Conservation (phyloP, 1,140 invertebrate genomes). For the Drosophila saltans region DNA sequence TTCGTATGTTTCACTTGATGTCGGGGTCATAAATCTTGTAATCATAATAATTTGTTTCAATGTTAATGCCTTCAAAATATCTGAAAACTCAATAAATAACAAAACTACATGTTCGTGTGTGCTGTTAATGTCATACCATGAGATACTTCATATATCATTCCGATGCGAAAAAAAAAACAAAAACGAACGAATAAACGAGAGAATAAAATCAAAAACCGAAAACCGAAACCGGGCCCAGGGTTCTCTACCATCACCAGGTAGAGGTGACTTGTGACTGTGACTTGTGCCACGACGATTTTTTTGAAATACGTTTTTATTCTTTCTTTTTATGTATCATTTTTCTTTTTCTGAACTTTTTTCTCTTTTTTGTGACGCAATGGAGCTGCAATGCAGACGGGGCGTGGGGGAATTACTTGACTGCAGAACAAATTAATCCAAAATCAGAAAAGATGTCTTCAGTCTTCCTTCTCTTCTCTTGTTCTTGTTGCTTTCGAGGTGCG, state of each 20-base stretch:
- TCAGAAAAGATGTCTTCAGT: slow-evolving; percentile 49
- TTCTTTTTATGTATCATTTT: slow-evolving; percentile 13
- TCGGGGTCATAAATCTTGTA: slow-evolving; percentile 79
- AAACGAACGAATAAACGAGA: slow-evolving; percentile 10
- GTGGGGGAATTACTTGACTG: slow-evolving; percentile 72
- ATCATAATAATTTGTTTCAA: slow-evolving; percentile 83
- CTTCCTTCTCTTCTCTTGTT: background rate
- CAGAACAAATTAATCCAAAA: slow-evolving; percentile 82
- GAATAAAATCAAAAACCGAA: slow-evolving; percentile 39
- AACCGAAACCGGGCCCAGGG: slow-evolving; percentile 25
- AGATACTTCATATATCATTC: slow-evolving; percentile 83
- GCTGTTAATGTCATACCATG: slow-evolving; percentile 83
- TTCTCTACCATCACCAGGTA: slow-evolving; percentile 56
- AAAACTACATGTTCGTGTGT: slow-evolving; percentile 82
- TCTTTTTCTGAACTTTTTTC: slow-evolving; percentile 35
- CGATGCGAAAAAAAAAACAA: slow-evolving; percentile 33
- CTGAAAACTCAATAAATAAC: slow-evolving; percentile 83
- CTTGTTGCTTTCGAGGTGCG: slow-evolving; percentile 51
- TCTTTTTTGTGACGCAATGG: slow-evolving; percentile 69
- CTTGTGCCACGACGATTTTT: slow-evolving; percentile 43
- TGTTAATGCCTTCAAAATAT: slow-evolving; percentile 83
- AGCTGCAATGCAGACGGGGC: slow-evolving; percentile 65
- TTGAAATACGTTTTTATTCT: slow-evolving; percentile 5
- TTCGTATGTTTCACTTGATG: slow-evolving; percentile 62
- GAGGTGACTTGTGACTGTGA: slow-evolving; percentile 47